A percentile compares a stretch with the other conserved stretches of the same genome.
Conservation (phyloP, 2,797 vertebrate species). For the Helarctos malayanus region DNA sequence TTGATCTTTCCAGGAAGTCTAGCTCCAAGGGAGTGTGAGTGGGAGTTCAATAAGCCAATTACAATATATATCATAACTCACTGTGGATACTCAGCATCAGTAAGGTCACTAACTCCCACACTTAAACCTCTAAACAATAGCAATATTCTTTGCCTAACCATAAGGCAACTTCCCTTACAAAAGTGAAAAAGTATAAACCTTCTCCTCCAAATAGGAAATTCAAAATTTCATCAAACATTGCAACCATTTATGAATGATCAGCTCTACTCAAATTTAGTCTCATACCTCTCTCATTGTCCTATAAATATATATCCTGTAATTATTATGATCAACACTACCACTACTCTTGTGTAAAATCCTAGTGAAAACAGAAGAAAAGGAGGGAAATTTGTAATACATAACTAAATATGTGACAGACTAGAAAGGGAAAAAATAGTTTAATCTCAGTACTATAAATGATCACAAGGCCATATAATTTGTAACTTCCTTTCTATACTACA, state of each 20-base stretch:
- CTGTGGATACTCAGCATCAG: not conserved
- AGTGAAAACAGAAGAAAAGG: not conserved
- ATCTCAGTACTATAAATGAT: not conserved
- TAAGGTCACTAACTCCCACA: not conserved
- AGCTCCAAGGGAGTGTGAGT: not conserved
- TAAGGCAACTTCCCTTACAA: not conserved
- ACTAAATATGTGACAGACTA: not conserved
- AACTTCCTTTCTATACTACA: not conserved
- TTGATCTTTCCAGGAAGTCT: not conserved
- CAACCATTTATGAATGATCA: not conserved
- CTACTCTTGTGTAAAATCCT: not conserved
- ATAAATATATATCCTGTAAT: not conserved
- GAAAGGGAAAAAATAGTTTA: not conserved
- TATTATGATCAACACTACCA: not conserved
- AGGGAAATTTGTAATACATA: not conserved
- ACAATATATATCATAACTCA: not conserved
- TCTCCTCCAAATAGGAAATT: not conserved
- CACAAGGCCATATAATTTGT: not conserved
- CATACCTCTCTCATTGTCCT: not conserved
- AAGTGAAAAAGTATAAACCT: not conserved
- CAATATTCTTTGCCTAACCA: not conserved
- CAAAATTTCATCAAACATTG: not conserved
- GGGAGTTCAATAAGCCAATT: not conserved
- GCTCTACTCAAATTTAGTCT: not conserved
- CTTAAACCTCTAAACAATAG: not conserved